Percentiles rank a stretch among this genome's conserved stretches.
phyloP scores from a whole-genome alignment of 2,888 invertebrate species.

The Mycalesis mineus region DNA sequence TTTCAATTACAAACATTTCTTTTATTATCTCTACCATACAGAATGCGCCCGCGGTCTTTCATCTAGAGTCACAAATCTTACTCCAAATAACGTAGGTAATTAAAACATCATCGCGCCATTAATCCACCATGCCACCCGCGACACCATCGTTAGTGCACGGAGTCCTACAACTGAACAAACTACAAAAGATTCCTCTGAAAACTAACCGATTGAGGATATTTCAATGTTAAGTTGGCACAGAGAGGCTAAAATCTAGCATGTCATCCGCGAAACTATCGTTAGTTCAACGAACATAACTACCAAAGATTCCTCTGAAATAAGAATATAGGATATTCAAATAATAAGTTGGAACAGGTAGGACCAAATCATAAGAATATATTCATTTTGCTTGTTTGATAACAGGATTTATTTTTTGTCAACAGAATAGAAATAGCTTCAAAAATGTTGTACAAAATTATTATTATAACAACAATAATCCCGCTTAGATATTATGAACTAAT shows the following conservation, averaged over 20 bases:
- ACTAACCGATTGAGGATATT: slow-evolving; percentile 12
- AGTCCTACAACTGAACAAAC: slow-evolving; percentile 18
- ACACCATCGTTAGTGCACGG: slow-evolving; percentile 16
- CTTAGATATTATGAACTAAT: too few relatives aligned
- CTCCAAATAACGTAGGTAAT: neutral
- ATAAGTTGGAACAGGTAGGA: neutral
- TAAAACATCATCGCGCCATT: slow-evolving; percentile 18
- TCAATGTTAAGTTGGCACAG: neutral
- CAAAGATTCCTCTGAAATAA: slow-evolving; percentile 16
- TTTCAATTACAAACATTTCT: too few relatives aligned
- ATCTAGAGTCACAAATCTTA: neutral
- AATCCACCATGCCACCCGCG: slow-evolving; percentile 22
- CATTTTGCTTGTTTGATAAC: too few relatives aligned
- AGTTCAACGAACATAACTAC: slow-evolving; percentile 19
- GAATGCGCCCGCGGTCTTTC: too few relatives aligned
- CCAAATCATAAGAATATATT: neutral
- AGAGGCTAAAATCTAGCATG: slow-evolving; percentile 1
- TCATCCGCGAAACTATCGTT: slow-evolving; percentile 26
- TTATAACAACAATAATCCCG: too few relatives aligned
- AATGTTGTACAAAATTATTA: too few relatives aligned
- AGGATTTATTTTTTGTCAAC: too few relatives aligned
- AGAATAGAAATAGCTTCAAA: too few relatives aligned
- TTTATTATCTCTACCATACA: too few relatives aligned
- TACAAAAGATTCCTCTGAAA: slow-evolving; percentile 16
- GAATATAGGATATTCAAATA: neutral